Conservation (phyloP, 2,113 vertebrate genomes). For the Sylvilagus bachmani region DNA sequence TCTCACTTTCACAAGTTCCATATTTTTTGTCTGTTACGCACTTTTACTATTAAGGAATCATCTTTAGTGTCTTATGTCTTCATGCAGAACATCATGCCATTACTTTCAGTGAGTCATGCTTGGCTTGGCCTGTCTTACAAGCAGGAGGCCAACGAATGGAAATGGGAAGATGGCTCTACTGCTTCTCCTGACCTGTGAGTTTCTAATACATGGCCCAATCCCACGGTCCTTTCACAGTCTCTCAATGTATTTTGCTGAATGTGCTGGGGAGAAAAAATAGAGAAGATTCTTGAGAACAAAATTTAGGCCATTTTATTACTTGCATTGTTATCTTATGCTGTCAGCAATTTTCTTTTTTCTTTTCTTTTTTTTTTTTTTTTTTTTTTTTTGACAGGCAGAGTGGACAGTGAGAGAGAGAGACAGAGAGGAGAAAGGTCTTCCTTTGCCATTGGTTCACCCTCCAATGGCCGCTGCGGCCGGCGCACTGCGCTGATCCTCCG, state of each 20-base stretch:
- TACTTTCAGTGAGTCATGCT: background rate
- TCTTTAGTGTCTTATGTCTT: background rate
- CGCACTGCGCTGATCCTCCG: too few relatives aligned
- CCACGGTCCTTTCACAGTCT: background rate
- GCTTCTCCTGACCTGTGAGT: constrained; percentile 13
- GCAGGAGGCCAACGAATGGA: background rate
- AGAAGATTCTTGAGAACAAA: background rate
- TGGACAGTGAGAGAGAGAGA: too few relatives aligned
- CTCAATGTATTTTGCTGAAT: background rate
- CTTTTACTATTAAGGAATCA: background rate
- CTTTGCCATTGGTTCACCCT: too few relatives aligned
- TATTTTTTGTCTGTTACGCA: background rate
- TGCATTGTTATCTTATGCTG: background rate
- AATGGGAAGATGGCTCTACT: background rate
- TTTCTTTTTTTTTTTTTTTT: too few relatives aligned
- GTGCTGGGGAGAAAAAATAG: background rate
- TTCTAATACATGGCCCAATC: background rate
- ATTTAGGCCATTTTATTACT: background rate
- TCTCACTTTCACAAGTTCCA: background rate
- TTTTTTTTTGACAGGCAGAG: too few relatives aligned
- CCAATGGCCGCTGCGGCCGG: too few relatives aligned
- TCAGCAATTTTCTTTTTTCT: background rate
- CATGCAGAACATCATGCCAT: background rate
- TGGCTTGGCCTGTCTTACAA: constrained; percentile 32
- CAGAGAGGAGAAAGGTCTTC: too few relatives aligned